phyloP scores from a whole-genome alignment of 2,113 vertebrate species.

The Tenrec ecaudatus region DNA sequence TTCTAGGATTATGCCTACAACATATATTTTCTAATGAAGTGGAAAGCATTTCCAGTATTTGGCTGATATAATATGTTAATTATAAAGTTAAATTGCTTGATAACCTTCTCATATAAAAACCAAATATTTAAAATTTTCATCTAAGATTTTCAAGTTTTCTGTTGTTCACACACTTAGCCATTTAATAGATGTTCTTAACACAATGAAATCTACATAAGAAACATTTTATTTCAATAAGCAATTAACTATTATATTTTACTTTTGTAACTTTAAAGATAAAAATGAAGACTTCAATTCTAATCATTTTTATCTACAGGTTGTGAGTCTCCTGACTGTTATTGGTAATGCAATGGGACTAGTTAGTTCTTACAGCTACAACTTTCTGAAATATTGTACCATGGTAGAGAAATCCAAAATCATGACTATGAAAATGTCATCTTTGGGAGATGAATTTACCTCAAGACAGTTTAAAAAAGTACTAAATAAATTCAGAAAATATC shows the following conservation, averaged over 20 bases:
- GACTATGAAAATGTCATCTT: slow-evolving; percentile 55
- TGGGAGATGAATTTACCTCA: slow-evolving; percentile 64
- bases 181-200: slow-evolving; percentile 1
- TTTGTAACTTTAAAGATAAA: background rate
- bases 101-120: background rate
- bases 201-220: background rate
- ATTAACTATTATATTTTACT: background rate
- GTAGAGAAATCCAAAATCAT: slow-evolving; percentile 76
- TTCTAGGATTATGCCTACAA: background rate
- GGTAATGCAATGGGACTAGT: slow-evolving; percentile 60
- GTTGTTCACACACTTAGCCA: background rate
- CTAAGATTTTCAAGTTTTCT: background rate
- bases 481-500: slow-evolving; percentile 62
- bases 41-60: background rate
- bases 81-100: slow-evolving; percentile 43
- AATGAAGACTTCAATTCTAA: background rate
- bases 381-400: slow-evolving; percentile 73
- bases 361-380: slow-evolving; percentile 71
- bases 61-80: background rate
- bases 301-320: slow-evolving; percentile 63
- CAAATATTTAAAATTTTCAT: background rate
- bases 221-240: slow-evolving; percentile 17
- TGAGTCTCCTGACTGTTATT: slow-evolving; percentile 72
- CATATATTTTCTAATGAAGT: background rate
- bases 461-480: slow-evolving; percentile 76